Conservation (phyloP, 2,888 invertebrate genomes). For the Amblyjoppa fuscipennis region DNA sequence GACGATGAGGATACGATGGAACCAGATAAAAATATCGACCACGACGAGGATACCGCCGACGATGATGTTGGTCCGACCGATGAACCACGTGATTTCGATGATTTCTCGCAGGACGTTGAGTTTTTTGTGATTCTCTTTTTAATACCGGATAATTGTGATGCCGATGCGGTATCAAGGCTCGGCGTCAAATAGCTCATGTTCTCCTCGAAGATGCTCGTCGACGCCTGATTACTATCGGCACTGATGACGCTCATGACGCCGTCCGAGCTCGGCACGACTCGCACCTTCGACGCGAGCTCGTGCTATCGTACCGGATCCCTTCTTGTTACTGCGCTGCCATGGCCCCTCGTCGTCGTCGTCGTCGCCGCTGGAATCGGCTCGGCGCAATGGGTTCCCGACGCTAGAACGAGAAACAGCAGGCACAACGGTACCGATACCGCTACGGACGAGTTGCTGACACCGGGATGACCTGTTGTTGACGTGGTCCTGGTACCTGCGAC, state of each 20-base stretch:
- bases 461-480: conserved; percentile 48
- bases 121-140: conserved; percentile 22
- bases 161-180: conserved; percentile 59
- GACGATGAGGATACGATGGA: conserved; percentile 60
- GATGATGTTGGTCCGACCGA: conserved; percentile 20
- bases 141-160: conserved; percentile 40
- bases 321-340: conserved; percentile 53
- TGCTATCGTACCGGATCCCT: conserved; percentile 70
- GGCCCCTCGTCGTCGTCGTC: conserved; percentile 51
- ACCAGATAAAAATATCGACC: conserved; percentile 45
- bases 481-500: conserved; percentile 41
- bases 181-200: conserved; percentile 81
- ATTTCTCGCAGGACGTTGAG: conserved; percentile 35
- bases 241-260: conserved; percentile 80
- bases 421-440: conserved; percentile 60
- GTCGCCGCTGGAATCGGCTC: conserved; percentile 34
- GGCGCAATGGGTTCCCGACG: conserved; percentile 58
- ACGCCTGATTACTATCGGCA: conserved; percentile 81
- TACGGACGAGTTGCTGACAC: conserved; percentile 29
- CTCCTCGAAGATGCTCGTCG: conserved; percentile 81
- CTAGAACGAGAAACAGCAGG: conserved; percentile 61
- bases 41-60: conserved; percentile 55
- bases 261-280: conserved; percentile 80
- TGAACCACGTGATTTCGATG: conserved; percentile 32
- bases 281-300: conserved; percentile 80